These are phyloP conservation scores for Hypomecis atomaria DNA, from an alignment of 2,888 invertebrate genomes.

Conservation along the genomic window DNA sequence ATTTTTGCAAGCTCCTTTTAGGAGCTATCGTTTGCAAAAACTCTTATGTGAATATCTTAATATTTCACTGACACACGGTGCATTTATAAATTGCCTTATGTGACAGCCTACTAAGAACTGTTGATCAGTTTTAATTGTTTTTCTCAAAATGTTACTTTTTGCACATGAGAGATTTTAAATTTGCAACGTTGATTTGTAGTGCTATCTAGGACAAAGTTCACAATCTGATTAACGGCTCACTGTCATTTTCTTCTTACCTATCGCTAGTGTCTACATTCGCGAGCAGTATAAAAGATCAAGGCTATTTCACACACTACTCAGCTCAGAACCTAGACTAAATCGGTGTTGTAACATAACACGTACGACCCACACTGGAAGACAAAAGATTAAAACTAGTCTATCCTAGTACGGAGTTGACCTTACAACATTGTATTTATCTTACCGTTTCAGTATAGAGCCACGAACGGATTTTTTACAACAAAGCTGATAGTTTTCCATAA, in stretches of 20 bases:
- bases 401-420: neutral
- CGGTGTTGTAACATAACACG: neutral
- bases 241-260: neutral
- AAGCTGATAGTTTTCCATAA: neutral
- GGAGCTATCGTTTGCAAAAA: too few relatives aligned
- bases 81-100: too few relatives aligned
- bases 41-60: too few relatives aligned
- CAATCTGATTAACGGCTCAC: neutral
- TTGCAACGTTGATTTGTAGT: too few relatives aligned
- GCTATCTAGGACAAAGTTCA: too few relatives aligned
- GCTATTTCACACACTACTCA: neutral
- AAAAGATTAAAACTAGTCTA: conserved; percentile 9
- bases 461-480: neutral
- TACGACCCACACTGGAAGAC: conserved; percentile 11
- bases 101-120: too few relatives aligned
- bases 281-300: conserved; percentile 4
- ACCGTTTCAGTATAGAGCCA: neutral
- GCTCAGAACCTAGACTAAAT: conserved; percentile 6
- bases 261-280: neutral
- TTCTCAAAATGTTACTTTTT: too few relatives aligned
- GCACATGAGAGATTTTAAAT: too few relatives aligned
- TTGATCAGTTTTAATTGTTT: too few relatives aligned
- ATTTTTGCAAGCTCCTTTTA: too few relatives aligned
- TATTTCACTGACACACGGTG: too few relatives aligned
- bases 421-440: neutral